phyloP scores from a whole-genome alignment of 1,140 invertebrate genomes.

The Physella acuta region DNA sequence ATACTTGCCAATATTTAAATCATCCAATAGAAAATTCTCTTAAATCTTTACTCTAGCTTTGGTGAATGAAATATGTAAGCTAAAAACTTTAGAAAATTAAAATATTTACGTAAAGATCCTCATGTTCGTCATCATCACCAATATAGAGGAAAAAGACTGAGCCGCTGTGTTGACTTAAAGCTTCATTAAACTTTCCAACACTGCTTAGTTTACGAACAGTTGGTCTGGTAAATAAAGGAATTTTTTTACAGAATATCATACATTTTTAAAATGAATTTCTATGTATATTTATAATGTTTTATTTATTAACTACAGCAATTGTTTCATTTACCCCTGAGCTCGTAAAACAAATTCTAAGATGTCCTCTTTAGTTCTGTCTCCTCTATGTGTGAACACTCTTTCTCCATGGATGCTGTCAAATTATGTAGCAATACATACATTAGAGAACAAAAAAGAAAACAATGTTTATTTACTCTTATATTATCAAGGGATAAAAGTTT shows the following conservation, averaged over 20 bases:
- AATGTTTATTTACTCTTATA: not conserved
- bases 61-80: too few species aligned
- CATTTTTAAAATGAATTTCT: not conserved
- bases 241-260: not conserved
- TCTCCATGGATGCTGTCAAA: constrained; percentile 81
- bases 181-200: constrained; percentile 74
- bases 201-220: constrained; percentile 78
- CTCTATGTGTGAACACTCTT: constrained; percentile 77
- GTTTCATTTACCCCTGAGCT: constrained; percentile 69
- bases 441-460: not conserved
- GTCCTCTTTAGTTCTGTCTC: constrained; percentile 87
- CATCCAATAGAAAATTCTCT: too few species aligned
- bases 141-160: constrained; percentile 85
- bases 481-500: too few species aligned
- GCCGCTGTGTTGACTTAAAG: constrained; percentile 70
- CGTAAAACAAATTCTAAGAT: constrained; percentile 90
- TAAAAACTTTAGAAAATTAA: too few species aligned
- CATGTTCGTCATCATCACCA: constrained; percentile 67
- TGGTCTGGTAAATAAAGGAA: constrained; percentile 63
- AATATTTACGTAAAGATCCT: constrained; percentile 15
- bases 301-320: not conserved
- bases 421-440: not conserved
- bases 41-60: too few species aligned
- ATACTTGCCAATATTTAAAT: too few species aligned
- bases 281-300: too few species aligned